A percentile compares a stretch with the other conserved stretches of the same genome.
phyloP scores from a whole-genome alignment of 1,140 invertebrate genomes.

The Calycopis cecrops region DNA sequence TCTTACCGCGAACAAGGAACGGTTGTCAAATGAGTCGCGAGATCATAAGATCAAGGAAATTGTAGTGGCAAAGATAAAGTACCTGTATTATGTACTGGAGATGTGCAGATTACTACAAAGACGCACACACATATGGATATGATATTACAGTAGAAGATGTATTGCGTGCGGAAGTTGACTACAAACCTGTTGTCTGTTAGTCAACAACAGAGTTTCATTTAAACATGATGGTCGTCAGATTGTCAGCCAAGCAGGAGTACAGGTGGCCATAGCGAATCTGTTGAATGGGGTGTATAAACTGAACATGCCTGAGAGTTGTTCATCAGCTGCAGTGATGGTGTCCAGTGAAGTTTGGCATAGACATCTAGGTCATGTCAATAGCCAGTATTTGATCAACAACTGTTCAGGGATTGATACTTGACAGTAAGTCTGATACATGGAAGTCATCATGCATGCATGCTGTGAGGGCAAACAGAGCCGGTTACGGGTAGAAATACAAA shows the following conservation, averaged over 20 bases:
- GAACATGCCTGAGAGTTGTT: conserved; percentile 21
- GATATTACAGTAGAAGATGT: conserved; percentile 27
- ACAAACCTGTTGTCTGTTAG: conserved; percentile 31
- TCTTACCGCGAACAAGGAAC: conserved; percentile 19
- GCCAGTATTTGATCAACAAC: conserved; percentile 28
- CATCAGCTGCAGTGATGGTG: conserved; percentile 22
- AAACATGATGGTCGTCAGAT: conserved; percentile 27
- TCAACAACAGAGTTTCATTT: conserved; percentile 27
- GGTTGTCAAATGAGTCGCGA: no score
- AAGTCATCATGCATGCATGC: conserved; percentile 29
- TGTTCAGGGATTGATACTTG: conserved; percentile 25
- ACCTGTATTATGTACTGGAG: conserved; percentile 30
- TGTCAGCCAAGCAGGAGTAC: conserved; percentile 21
- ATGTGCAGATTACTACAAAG: conserved; percentile 29
- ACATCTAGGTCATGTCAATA: conserved; percentile 37
- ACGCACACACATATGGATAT: conserved; percentile 15
- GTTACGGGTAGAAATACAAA: conserved; percentile 26
- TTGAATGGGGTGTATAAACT: conserved; percentile 36
- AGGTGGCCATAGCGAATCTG: conserved; percentile 29
- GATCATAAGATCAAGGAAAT: no score
- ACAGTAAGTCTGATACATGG: no score
- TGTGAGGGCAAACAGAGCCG: conserved; percentile 32
- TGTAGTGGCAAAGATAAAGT: conserved; percentile 37
- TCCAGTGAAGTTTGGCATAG: no score
- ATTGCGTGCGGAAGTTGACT: conserved; percentile 15